phyloP scores from a whole-genome alignment of 2,888 invertebrate species.

The Drosophila limbata region DNA sequence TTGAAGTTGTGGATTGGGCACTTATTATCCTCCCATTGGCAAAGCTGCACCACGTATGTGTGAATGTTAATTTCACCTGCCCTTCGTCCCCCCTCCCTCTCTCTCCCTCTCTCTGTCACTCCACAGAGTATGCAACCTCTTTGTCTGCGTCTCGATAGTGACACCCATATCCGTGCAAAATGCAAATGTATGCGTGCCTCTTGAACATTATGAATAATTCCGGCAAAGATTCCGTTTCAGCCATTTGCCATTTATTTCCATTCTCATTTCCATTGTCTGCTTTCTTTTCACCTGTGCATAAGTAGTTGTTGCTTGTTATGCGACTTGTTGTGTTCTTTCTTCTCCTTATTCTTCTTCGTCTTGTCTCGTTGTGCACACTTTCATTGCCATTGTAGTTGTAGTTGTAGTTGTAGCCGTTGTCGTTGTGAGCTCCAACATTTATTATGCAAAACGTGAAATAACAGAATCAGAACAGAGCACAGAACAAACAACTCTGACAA shows the following conservation, averaged over 20 bases:
- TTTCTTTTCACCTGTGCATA: slow-evolving; percentile 60
- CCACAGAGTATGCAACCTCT: neutral
- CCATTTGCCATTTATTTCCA: slow-evolving; percentile 67
- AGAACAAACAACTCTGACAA: slow-evolving; percentile 45
- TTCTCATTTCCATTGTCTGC: slow-evolving; percentile 45
- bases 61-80: slow-evolving; percentile 37
- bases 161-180: slow-evolving; percentile 72
- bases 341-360: slow-evolving; percentile 5
- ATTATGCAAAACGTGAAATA: slow-evolving; percentile 73
- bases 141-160: slow-evolving; percentile 67
- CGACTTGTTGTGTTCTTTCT: slow-evolving; percentile 48
- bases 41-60: slow-evolving; percentile 7
- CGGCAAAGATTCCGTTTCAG: slow-evolving; percentile 72
- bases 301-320: slow-evolving; percentile 65
- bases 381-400: slow-evolving; percentile 41
- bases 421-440: slow-evolving; percentile 60
- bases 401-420: neutral
- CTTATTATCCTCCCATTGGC: slow-evolving; percentile 35
- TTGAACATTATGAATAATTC: slow-evolving; percentile 81
- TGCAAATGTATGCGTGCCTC: slow-evolving; percentile 80
- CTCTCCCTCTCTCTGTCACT: neutral
- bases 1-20: slow-evolving; percentile 23
- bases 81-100: neutral
- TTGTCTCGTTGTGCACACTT: slow-evolving; percentile 34
- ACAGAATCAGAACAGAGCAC: slow-evolving; percentile 56